A percentile compares a stretch with the other conserved stretches of the same genome.
Evolutionary conservation across 2,113 vertebrate genomes (phyloP).

Genomic region (Sceloporus undulatus): DNA sequence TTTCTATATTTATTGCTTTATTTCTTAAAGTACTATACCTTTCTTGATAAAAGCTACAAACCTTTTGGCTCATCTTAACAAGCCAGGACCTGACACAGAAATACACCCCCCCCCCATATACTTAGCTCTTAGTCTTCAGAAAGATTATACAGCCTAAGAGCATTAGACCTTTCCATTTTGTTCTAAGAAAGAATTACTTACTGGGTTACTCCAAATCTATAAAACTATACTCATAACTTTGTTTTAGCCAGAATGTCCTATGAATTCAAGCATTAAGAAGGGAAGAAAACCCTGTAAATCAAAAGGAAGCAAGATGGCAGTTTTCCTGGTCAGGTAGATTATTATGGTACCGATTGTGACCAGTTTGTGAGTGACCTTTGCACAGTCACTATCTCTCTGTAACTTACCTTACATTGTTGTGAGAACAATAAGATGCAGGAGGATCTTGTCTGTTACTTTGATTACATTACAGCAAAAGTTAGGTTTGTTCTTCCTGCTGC

Average conservation of each 20-base stretch:
- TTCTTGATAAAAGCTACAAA: neutral
- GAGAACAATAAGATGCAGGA: no score
- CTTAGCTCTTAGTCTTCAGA: neutral
- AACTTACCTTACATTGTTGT: no score
- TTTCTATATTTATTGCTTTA: neutral
- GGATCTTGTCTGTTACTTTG: no score
- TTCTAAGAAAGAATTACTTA: neutral
- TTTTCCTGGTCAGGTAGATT: no score
- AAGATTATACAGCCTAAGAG: neutral
- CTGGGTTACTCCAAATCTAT: neutral
- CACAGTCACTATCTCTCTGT: no score
- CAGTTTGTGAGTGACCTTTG: neutral
- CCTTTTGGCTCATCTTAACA: neutral
- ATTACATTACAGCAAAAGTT: neutral
- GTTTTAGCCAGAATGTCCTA: neutral
- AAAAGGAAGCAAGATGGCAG: neutral
- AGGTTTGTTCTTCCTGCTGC: slow-evolving; percentile 18
- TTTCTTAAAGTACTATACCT: neutral
- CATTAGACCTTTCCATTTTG: neutral
- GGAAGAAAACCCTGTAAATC: neutral
- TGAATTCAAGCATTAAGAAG: neutral
- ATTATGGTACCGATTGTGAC: neutral
- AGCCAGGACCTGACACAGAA: neutral
- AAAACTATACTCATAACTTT: neutral
- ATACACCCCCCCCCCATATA: neutral